phyloP scores from a whole-genome alignment of 2,888 invertebrate species.

The Ceraclea dissimilis region DNA sequence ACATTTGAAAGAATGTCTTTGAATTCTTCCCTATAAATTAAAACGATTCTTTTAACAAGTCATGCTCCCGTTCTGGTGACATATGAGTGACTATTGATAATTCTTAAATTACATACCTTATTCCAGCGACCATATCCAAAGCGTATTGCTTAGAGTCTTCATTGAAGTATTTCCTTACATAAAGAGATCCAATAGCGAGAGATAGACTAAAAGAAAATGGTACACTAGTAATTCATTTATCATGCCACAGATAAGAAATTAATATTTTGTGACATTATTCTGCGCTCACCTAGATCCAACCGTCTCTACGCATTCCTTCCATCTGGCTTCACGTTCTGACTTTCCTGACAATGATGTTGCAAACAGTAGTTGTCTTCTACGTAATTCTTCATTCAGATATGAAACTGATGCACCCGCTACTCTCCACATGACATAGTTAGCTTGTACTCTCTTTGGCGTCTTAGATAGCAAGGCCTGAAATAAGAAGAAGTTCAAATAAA shows the following conservation, averaged over 20 bases:
- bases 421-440: constrained; percentile 92
- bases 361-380: constrained; percentile 73
- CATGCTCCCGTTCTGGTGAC: no score
- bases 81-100: no score
- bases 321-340: constrained; percentile 77
- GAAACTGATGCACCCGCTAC: constrained; percentile 74
- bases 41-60: no score
- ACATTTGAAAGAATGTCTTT: constrained; percentile 68
- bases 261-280: background rate
- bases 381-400: constrained; percentile 70
- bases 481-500: constrained; percentile 2
- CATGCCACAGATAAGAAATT: background rate
- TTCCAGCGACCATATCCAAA: constrained; percentile 80
- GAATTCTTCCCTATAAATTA: constrained; percentile 55
- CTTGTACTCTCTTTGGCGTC: constrained; percentile 53
- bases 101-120: no score
- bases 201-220: constrained; percentile 50
- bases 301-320: constrained; percentile 87
- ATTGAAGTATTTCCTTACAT: constrained; percentile 81
- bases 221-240: background rate
- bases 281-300: constrained; percentile 59
- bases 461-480: constrained; percentile 35
- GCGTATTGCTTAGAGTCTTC: constrained; percentile 78
- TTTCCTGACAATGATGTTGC: constrained; percentile 75
- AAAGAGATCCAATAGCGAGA: constrained; percentile 74